Evolutionary conservation across 2,888 invertebrate species (phyloP).

Genomic region (Pegoplata infirma): DNA sequence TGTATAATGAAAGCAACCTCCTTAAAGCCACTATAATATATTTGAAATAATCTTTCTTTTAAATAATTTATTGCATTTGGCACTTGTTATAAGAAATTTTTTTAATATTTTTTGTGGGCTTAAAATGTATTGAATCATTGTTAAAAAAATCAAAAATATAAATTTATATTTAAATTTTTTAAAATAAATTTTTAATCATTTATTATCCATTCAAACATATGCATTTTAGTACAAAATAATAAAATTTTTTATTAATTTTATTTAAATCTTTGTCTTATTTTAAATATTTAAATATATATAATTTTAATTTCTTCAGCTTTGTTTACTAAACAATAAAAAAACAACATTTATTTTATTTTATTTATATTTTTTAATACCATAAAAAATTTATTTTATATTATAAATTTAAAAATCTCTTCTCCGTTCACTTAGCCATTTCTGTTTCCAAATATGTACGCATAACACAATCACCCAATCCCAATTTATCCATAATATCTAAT

Average conservation of each 20-base stretch:
- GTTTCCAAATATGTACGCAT: slow-evolving; percentile 73
- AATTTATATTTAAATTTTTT: neutral
- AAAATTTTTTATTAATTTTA: neutral
- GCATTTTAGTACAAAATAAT: neutral
- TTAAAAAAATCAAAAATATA: neutral
- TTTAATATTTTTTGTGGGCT: neutral
- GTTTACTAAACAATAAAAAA: neutral
- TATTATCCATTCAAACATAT: too few species aligned
- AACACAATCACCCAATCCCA: slow-evolving; percentile 75
- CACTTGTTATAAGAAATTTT: neutral
- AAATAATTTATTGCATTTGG: slow-evolving; percentile 33
- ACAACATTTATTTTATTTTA: neutral
- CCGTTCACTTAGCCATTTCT: slow-evolving; percentile 64
- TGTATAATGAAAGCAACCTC: neutral
- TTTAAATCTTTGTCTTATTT: slow-evolving; percentile 9
- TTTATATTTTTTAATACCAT: slow-evolving; percentile 1
- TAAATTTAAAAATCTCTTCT: neutral
- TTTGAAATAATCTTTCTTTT: slow-evolving; percentile 1
- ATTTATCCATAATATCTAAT: slow-evolving; percentile 73
- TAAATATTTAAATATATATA: neutral
- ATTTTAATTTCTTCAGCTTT: neutral
- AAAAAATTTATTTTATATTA: neutral
- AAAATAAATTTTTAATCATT: neutral
- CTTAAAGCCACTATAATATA: slow-evolving; percentile 9
- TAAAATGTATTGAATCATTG: neutral